Percentiles rank a stretch among this genome's conserved stretches.
These are phyloP conservation scores for Solen grandis DNA, from an alignment of 1,140 invertebrate genomes.

Conservation along the genomic window DNA sequence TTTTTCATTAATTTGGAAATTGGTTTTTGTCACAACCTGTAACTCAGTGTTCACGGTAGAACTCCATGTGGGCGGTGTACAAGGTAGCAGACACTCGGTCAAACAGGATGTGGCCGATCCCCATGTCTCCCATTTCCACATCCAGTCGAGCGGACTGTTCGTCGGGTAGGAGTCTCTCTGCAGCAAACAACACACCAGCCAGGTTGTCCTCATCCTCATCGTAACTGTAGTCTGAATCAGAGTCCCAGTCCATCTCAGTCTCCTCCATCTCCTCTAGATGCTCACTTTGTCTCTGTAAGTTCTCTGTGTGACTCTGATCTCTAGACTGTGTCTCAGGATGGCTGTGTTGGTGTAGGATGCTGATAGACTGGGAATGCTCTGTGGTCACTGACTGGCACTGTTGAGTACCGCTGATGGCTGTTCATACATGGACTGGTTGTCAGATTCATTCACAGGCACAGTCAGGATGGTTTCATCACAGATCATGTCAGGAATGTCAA, in stretches of 20 bases:
- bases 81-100: constrained; percentile 48
- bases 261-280: constrained; percentile 22
- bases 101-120: constrained; percentile 50
- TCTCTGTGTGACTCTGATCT: too few relatives aligned
- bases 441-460: background rate
- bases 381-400: constrained; percentile 8
- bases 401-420: too few relatives aligned
- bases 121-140: constrained; percentile 56
- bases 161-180: constrained; percentile 34
- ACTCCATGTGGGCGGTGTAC: constrained; percentile 37
- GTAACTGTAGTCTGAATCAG: constrained; percentile 7
- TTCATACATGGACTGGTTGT: constrained; percentile 14
- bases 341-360: too few relatives aligned
- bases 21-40: too few relatives aligned
- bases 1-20: too few relatives aligned
- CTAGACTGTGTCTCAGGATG: too few relatives aligned
- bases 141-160: constrained; percentile 45
- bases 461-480: too few relatives aligned
- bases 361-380: too few relatives aligned
- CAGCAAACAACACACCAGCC: constrained; percentile 47
- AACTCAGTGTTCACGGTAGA: constrained; percentile 35
- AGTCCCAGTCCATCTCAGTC: constrained; percentile 37
- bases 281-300: too few relatives aligned
- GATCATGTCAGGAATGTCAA: too few relatives aligned
- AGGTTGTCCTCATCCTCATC: constrained; percentile 34